Base-by-base conservation (phyloP, 2,113 vertebrate species). In the Mus spicilegus region DNA sequence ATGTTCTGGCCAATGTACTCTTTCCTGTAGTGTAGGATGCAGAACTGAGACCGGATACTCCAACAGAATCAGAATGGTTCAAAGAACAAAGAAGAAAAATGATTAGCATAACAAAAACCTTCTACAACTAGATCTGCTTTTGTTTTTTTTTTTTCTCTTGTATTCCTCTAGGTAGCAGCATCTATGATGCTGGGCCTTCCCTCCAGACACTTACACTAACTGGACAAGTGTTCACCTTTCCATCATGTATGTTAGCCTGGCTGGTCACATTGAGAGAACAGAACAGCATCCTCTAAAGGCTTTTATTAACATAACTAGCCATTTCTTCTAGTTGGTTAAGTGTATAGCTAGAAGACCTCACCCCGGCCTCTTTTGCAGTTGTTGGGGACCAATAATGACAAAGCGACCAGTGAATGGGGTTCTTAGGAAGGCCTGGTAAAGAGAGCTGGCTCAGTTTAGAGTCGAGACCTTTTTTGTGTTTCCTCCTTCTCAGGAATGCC, bases 381-480 rank as follows among this genome's bases (percentile, higher is more conserved):
- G 36, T 9, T 72, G 12, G 22, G n/a, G 67, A 76, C 69, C 39
- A 5, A 89, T 54, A 49, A 77, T 13, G 51, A 93, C 84, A 65
- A 76, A 65, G 75, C 16, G 24, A 24, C 33, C 33, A 36, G 0
- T 87, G 65, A 49, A 11, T 46, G 65, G 76, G 49, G 10, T 84
- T 96, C 72, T 80, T 85, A 28, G 61, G 65, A 93, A 91, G 49
- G 61, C 49, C 89, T 84, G 69, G 11, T 42, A 63, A 54, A 95
- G 75, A 14, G n/a, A 26, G 8, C 7, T 19, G 63, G 49, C 5
- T 88, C 36, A 14, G 39, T 65, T 70, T 76, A 81, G n/a, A 84
- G 26, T 9, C 75, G 76, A 67, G 56, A 33, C 3, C 67, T 51
- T 94, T 93, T 80, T 76, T 33, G 77, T 12, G 91, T 46, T 65